Evolutionary conservation across 2,888 invertebrate species (phyloP).

Genomic region (Caenorhabditis uteleia): DNA sequence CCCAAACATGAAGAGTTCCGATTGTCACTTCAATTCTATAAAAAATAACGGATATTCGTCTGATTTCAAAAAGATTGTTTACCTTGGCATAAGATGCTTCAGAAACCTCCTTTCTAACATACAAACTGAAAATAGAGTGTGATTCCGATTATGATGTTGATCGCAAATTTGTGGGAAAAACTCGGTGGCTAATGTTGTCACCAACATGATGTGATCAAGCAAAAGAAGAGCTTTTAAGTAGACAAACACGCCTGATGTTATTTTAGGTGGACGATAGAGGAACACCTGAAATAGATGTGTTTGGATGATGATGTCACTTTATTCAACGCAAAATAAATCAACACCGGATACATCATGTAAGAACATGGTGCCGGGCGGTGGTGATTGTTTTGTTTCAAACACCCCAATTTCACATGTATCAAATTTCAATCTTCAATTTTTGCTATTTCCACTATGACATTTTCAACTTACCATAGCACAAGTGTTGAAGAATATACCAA

Average conservation of each 20-base stretch:
- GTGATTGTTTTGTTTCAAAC: too few relatives aligned
- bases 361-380: constrained; percentile 32
- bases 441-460: constrained; percentile 1
- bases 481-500: constrained; percentile 65
- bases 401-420: constrained; percentile 15
- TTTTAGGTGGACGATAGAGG: constrained; percentile 67
- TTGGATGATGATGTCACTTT: background rate
- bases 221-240: constrained; percentile 66
- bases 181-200: constrained; percentile 51
- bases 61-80: background rate
- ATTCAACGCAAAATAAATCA: too few relatives aligned
- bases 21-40: constrained; percentile 61
- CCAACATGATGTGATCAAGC: constrained; percentile 62
- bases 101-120: constrained; percentile 66
- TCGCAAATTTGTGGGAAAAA: constrained; percentile 52
- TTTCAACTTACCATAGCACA: constrained; percentile 59
- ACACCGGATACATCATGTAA: too few relatives aligned
- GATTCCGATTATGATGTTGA: constrained; percentile 42
- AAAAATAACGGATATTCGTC: background rate
- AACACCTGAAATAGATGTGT: constrained; percentile 57
- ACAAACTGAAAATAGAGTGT: constrained; percentile 55
- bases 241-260: constrained; percentile 68
- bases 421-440: constrained; percentile 8
- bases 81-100: constrained; percentile 61
- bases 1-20: constrained; percentile 66